These are phyloP conservation scores for Micrasema minimum DNA, from an alignment of 1,140 invertebrate genomes.

Conservation along the genomic window DNA sequence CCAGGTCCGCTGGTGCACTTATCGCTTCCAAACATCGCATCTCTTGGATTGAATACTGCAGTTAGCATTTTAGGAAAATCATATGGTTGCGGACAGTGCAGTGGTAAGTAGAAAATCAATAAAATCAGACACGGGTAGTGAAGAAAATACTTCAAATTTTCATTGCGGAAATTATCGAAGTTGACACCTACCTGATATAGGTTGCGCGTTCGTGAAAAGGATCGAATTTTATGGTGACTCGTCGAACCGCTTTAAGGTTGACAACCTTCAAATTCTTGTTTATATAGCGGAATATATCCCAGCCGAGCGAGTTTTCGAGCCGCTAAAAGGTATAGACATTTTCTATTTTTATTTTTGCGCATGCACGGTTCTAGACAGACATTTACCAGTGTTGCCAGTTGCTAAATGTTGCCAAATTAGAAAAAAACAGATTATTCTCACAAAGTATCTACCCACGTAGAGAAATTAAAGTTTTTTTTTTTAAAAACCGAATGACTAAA, in stretches of 20 bases:
- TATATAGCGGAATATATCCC: conserved; percentile 74
- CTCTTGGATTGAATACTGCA: conserved; percentile 67
- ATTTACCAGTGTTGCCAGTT: conserved; percentile 18
- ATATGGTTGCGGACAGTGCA: conserved; percentile 69
- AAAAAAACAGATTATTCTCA: background rate
- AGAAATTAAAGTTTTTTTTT: too few relatives aligned
- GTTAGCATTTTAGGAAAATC: conserved; percentile 71
- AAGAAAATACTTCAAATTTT: conserved; percentile 14
- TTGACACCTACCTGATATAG: conserved; percentile 73
- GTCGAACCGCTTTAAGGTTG: conserved; percentile 82
- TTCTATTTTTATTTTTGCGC: conserved; percentile 41
- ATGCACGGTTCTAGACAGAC: conserved; percentile 1
- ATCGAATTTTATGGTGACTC: conserved; percentile 83
- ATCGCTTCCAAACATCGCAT: conserved; percentile 67
- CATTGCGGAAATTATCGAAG: background rate
- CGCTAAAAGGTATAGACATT: conserved; percentile 79
- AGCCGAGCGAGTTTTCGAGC: conserved; percentile 69
- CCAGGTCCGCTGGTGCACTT: conserved; percentile 63
- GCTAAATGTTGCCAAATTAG: background rate
- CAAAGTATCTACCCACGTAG: too few relatives aligned
- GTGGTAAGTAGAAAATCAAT: conserved; percentile 57
- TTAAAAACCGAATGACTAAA: too few relatives aligned
- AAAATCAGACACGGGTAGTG: background rate
- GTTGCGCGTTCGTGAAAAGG: conserved; percentile 79
- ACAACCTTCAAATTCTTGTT: conserved; percentile 74